These are phyloP conservation scores for Hemiscyllium ocellatum DNA, from an alignment of 2,113 vertebrate species.

Conservation along the genomic window DNA sequence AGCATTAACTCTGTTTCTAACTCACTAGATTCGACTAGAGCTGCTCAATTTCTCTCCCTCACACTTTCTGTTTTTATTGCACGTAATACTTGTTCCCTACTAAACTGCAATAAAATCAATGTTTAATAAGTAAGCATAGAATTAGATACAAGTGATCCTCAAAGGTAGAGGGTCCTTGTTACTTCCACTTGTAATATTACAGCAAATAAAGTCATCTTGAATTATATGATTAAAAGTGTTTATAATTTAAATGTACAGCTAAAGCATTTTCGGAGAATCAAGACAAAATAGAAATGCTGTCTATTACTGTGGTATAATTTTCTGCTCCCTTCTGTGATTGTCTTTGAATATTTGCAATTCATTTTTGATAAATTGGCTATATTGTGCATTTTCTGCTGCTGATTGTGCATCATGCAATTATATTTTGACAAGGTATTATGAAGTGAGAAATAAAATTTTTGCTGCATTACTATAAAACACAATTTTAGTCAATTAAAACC, in stretches of 20 bases:
- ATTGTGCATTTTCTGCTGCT: constrained; percentile 15
- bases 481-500: constrained; percentile 28
- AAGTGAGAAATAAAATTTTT: constrained; percentile 17
- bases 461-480: background rate
- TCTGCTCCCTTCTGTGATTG: background rate
- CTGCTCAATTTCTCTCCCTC: too few relatives aligned
- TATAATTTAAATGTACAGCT: background rate
- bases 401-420: constrained; percentile 18
- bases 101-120: background rate
- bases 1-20: too few relatives aligned
- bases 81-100: background rate
- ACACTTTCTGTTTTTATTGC: background rate
- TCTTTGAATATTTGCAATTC: constrained; percentile 19
- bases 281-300: background rate
- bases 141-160: background rate
- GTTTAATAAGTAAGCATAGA: background rate
- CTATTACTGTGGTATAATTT: background rate
- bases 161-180: background rate
- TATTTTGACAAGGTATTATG: constrained; percentile 32
- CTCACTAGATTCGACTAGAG: too few relatives aligned
- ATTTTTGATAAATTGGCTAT: background rate
- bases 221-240: background rate
- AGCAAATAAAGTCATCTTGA: background rate
- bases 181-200: background rate
- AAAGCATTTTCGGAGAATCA: background rate